Conservation (phyloP, 2,888 invertebrate species). For the Caenorhabditis afra region DNA sequence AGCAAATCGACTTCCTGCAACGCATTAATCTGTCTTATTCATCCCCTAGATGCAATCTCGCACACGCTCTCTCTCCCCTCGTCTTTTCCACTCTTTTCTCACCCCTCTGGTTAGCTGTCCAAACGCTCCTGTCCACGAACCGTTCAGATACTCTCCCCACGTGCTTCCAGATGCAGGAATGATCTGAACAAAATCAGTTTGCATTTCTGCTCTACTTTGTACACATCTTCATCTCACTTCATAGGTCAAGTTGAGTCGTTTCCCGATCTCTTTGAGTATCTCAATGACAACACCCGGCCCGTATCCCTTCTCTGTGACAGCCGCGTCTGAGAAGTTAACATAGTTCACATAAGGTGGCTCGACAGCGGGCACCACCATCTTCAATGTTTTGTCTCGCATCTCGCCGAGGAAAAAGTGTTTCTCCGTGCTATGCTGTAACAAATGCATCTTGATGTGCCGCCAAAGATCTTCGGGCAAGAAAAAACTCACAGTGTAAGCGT, state of each 20-base stretch:
- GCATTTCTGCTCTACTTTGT: background rate
- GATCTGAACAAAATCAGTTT: slow-evolving; percentile 36
- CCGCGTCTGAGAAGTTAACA: slow-evolving; percentile 72
- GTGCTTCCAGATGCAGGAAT: slow-evolving; percentile 46
- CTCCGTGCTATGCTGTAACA: slow-evolving; percentile 58
- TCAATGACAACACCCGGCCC: slow-evolving; percentile 79
- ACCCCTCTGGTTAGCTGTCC: slow-evolving; percentile 68
- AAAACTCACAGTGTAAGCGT: slow-evolving; percentile 51
- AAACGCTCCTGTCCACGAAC: slow-evolving; percentile 76
- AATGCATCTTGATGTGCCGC: background rate
- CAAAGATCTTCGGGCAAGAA: background rate
- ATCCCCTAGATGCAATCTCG: too few species aligned
- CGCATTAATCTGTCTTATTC: background rate
- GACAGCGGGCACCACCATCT: slow-evolving; percentile 68
- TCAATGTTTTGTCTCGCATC: slow-evolving; percentile 57
- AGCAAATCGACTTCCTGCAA: slow-evolving; percentile 75
- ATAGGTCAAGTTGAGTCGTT: slow-evolving; percentile 74
- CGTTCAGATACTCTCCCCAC: slow-evolving; percentile 70
- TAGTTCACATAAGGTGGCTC: slow-evolving; percentile 78
- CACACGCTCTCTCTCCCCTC: too few species aligned
- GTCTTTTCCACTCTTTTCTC: background rate
- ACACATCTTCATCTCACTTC: slow-evolving; percentile 48
- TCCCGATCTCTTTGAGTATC: slow-evolving; percentile 73
- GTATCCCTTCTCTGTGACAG: slow-evolving; percentile 68
- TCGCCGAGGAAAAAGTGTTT: slow-evolving; percentile 37